These are phyloP conservation scores for Molossus alvarezi DNA, from an alignment of 2,797 vertebrate species.

Conservation along the genomic window DNA sequence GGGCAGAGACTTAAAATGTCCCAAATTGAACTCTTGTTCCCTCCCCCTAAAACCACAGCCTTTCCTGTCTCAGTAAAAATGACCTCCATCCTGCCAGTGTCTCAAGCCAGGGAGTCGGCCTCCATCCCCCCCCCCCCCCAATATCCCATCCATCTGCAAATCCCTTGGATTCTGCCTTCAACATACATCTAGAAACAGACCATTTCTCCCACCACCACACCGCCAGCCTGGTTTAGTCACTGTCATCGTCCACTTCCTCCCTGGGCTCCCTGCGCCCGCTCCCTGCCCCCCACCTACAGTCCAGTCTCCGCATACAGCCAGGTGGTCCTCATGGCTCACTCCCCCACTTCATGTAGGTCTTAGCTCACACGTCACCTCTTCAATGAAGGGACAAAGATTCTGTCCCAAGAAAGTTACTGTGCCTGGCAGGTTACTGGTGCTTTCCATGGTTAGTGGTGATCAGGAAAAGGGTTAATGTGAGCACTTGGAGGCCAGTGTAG, in stretches of 20 bases:
- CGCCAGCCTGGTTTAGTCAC: rapidly evolving
- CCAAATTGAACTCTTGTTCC: not conserved
- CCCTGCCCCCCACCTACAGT: rapidly evolving
- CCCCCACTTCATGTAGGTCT: not conserved
- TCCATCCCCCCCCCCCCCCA: not conserved
- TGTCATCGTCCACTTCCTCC: rapidly evolving
- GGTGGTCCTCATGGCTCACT: not conserved
- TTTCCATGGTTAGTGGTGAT: not conserved
- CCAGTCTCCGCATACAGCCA: rapidly evolving
- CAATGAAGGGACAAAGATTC: not conserved
- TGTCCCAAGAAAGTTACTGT: not conserved
- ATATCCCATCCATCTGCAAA: not conserved
- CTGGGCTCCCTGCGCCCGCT: not conserved
- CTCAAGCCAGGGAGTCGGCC: not conserved
- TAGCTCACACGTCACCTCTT: not conserved
- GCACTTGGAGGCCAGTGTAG: not conserved
- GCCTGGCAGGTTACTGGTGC: not conserved
- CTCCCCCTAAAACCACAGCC: not conserved
- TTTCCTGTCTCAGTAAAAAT: constrained; percentile 54
- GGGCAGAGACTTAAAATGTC: not conserved
- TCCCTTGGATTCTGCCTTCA: not conserved
- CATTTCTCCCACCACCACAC: rapidly evolving
- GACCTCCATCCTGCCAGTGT: not conserved
- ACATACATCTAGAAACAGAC: not conserved
- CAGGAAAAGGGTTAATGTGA: not conserved